Conservation (phyloP, 2,113 vertebrate genomes). For the Varanus komodoensis region DNA sequence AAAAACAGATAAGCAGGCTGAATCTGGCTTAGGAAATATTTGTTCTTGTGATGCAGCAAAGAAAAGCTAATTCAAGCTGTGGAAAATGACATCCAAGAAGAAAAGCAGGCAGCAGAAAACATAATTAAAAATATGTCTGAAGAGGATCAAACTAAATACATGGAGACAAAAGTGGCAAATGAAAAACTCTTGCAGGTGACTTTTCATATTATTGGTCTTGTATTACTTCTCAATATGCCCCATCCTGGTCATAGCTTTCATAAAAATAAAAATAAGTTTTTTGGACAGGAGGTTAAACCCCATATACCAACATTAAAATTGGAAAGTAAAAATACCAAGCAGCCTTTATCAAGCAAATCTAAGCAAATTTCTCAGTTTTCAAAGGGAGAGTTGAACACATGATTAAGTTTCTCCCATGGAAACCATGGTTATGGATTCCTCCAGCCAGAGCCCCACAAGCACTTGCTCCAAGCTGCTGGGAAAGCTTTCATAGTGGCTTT, state of each 20-base stretch:
- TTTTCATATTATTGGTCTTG: slow-evolving; percentile 11
- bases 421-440: background rate
- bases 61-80: slow-evolving; percentile 87
- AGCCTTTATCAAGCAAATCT: background rate
- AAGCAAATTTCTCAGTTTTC: background rate
- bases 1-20: background rate
- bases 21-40: background rate
- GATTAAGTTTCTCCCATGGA: background rate
- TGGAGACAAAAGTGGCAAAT: slow-evolving; percentile 87
- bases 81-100: slow-evolving; percentile 87
- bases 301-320: background rate
- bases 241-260: background rate
- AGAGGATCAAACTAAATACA: slow-evolving; percentile 87
- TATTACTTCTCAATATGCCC: background rate
- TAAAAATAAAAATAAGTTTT: background rate
- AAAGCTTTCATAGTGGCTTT: background rate
- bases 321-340: background rate
- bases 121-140: slow-evolving; percentile 90
- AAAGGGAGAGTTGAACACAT: background rate
- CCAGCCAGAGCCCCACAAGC: background rate
- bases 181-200: slow-evolving; percentile 90
- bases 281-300: background rate
- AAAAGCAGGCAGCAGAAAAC: slow-evolving; percentile 87
- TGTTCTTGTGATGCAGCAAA: slow-evolving; percentile 79
- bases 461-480: background rate